Evolutionary conservation across 2,113 vertebrate genomes (phyloP), one percentile per base, ranked within the genome.

Genomic region (Australoheros scitulus): DNA sequence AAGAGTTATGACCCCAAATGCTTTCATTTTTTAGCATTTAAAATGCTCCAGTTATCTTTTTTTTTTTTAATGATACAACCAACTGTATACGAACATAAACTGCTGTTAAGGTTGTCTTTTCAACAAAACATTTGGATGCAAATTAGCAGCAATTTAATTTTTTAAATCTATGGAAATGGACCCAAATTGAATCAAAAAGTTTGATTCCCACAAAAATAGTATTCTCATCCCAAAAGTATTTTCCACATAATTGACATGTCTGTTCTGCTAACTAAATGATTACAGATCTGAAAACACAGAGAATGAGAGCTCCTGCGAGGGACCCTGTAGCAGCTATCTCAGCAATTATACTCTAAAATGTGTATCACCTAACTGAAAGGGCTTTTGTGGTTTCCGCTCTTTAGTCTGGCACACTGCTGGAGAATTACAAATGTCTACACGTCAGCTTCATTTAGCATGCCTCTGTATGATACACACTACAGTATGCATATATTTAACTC

Each of bases 401-500:
- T 77, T 55, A 72, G 34, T 88, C 85, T 86, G 63, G 8, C 86
- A 82, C 59, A 50, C 79, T 50, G 52, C 59, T 64, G 11, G 65
- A 81, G 85, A 85, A 88, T 90, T 85, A 90, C 61, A 88, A 80
- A 84, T 84, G 89, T 90, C 91, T 83, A 10, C 81, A 76, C 70
- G 91, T 84, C 91, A 3, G 87, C 77, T 91, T 91, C 89, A 91
- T 92, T 94, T 86, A 88, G 57, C 86, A 84, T 65, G 86, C 83
- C 50, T 43, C 61, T 63, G 78, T 82, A 88, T 86, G 82, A 91
- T 68, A 63, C 41, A 72, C 76, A 52, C 82, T 83, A 89, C 89
- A 85, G 85, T 89, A 85, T 85, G 87, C 83, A 84, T 86, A 43
- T 74, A 70, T 87, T 88, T 81, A 85, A 41, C 64, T 76, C 58